phyloP scores from a whole-genome alignment of 2,888 invertebrate species.

The Nephrotoma appendiculata region DNA sequence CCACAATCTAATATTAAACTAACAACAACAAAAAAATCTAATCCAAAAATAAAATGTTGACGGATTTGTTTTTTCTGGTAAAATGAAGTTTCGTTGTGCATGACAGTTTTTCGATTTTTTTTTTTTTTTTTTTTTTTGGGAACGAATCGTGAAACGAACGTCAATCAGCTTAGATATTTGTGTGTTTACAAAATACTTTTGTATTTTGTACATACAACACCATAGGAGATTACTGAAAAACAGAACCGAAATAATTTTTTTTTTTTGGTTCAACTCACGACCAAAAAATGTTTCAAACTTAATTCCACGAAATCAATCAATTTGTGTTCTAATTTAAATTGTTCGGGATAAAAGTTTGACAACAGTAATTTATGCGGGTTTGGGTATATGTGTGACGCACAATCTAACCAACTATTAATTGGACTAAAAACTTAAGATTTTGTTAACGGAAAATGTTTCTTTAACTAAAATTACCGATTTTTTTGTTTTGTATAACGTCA shows the following conservation, averaged over 20 bases:
- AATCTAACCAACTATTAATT: no score
- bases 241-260: not conserved
- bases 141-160: not conserved
- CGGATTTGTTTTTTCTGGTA: not conserved
- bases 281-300: not conserved
- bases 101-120: not conserved
- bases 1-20: not conserved
- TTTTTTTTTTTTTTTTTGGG: not conserved
- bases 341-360: not conserved
- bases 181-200: not conserved
- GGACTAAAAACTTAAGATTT: no score
- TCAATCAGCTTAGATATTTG: not conserved
- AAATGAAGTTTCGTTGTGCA: not conserved
- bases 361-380: no score
- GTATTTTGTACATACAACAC: not conserved
- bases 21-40: not conserved
- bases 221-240: not conserved
- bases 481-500: no score
- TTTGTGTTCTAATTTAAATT: not conserved
- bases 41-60: not conserved
- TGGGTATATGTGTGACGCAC: no score
- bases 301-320: not conserved
- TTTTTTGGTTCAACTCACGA: not conserved
- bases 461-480: no score
- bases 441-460: no score